Percentiles rank a stretch among this genome's conserved stretches.
Evolutionary conservation across 2,888 invertebrate species (phyloP).

Genomic region (Epistrophe grossulariae): DNA sequence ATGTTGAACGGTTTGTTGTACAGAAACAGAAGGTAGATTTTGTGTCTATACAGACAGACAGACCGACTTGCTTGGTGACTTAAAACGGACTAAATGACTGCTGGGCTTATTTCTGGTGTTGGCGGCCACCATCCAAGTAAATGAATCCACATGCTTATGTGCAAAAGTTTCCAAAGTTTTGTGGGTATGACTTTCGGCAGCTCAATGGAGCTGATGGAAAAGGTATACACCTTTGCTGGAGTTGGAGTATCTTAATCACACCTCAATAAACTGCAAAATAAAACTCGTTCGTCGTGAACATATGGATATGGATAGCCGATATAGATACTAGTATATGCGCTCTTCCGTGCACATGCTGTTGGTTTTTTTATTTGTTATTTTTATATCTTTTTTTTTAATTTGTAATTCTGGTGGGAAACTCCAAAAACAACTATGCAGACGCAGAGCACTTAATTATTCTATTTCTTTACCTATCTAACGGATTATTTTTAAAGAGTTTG

Average conservation of each 20-base stretch:
- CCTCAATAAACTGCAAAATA: conserved; percentile 55
- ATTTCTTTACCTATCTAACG: conserved; percentile 38
- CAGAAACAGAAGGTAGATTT: conserved; percentile 49
- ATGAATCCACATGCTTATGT: conserved; percentile 58
- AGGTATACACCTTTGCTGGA: not conserved
- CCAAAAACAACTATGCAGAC: conserved; percentile 29
- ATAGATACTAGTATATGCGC: not conserved
- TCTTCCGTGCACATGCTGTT: conserved; percentile 40
- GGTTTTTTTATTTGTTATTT: conserved; percentile 23
- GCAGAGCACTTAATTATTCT: conserved; percentile 32
- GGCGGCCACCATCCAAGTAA: conserved; percentile 64
- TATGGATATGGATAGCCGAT: conserved; percentile 10
- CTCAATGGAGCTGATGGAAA: conserved; percentile 44
- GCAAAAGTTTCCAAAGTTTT: conserved; percentile 76
- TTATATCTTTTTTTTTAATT: conserved; percentile 48
- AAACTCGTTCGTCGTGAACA: conserved; percentile 68
- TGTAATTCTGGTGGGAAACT: conserved; percentile 27
- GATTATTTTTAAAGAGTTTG: conserved; percentile 44
- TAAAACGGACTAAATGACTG: conserved; percentile 73
- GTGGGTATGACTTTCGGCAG: conserved; percentile 64
- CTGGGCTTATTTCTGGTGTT: conserved; percentile 66
- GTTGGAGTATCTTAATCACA: conserved; percentile 60
- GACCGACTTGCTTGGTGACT: conserved; percentile 74
- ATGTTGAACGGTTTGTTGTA: conserved; percentile 33
- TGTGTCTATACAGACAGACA: conserved; percentile 17